Evolutionary conservation across 2,113 vertebrate genomes (phyloP).

Genomic region (Emydura subglobosa): DNA sequence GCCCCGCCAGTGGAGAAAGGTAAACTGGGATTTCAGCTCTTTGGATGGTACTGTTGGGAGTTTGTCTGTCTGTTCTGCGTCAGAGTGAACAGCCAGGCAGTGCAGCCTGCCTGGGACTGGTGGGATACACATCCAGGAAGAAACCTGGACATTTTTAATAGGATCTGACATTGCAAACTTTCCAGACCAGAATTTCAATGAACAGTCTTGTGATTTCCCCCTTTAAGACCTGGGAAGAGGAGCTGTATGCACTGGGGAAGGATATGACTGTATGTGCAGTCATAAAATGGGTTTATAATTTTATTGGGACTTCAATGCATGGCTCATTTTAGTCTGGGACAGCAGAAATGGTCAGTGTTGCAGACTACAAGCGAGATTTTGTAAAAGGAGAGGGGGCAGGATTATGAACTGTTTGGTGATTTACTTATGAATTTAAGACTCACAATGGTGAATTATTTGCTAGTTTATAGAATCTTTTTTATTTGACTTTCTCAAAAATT

Average conservation of each 20-base stretch:
- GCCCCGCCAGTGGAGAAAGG: neutral
- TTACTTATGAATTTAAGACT: neutral
- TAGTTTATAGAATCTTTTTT: neutral
- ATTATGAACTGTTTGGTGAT: neutral
- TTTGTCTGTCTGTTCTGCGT: neutral
- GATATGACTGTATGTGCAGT: neutral
- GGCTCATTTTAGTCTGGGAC: neutral
- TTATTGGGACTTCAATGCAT: neutral
- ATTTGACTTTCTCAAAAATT: neutral
- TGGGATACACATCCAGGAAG: neutral
- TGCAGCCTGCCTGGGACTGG: neutral
- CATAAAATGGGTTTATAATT: neutral
- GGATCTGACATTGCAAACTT: neutral
- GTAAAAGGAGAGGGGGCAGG: neutral
- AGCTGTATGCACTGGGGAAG: neutral
- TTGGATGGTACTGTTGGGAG: rapidly evolving
- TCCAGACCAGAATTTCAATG: neutral
- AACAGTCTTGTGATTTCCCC: neutral
- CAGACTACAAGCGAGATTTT: neutral
- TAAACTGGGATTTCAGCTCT: neutral
- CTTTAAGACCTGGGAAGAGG: neutral
- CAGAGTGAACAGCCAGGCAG: neutral
- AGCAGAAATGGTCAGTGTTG: neutral
- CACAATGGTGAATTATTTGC: neutral
- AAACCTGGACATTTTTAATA: neutral